Evolutionary conservation across 1,140 invertebrate genomes (phyloP).

Genomic region (Megalonaias nervosa): DNA sequence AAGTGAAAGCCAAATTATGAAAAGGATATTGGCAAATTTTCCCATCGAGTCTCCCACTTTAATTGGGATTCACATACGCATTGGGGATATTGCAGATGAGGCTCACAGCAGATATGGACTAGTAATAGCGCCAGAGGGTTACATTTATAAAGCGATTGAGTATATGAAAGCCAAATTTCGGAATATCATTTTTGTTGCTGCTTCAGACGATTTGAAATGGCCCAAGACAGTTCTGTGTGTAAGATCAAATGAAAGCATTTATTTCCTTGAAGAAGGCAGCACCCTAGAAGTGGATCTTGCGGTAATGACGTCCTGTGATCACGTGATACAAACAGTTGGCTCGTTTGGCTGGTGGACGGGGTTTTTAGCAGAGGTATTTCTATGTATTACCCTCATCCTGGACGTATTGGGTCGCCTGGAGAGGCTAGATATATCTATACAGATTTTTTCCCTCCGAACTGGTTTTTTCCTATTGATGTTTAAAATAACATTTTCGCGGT

Average conservation of each 20-base stretch:
- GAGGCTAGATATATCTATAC: constrained; percentile 14
- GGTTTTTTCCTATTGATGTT: too few relatives aligned
- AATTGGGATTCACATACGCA: constrained; percentile 41
- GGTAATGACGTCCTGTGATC: constrained; percentile 49
- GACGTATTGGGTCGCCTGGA: constrained; percentile 16
- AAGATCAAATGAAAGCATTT: background rate
- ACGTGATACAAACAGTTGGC: constrained; percentile 51
- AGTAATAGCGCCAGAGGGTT: too few relatives aligned
- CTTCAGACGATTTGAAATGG: constrained; percentile 38
- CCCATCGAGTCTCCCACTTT: background rate
- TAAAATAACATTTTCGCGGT: too few relatives aligned
- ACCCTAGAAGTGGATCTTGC: constrained; percentile 55
- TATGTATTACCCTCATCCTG: constrained; percentile 48
- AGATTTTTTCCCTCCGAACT: constrained; percentile 37
- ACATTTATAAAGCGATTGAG: constrained; percentile 29
- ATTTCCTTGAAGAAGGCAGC: too few relatives aligned
- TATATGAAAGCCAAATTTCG: constrained; percentile 30
- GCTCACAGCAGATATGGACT: background rate
- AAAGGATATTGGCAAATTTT: constrained; percentile 1
- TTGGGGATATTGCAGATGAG: constrained; percentile 37
- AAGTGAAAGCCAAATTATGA: constrained; percentile 12
- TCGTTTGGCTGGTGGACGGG: constrained; percentile 59
- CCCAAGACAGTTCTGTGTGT: constrained; percentile 3
- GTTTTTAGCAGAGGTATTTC: constrained; percentile 51
- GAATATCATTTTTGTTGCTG: constrained; percentile 37